Conservation (phyloP, 2,888 invertebrate genomes). For the Lucinisca nassula region DNA sequence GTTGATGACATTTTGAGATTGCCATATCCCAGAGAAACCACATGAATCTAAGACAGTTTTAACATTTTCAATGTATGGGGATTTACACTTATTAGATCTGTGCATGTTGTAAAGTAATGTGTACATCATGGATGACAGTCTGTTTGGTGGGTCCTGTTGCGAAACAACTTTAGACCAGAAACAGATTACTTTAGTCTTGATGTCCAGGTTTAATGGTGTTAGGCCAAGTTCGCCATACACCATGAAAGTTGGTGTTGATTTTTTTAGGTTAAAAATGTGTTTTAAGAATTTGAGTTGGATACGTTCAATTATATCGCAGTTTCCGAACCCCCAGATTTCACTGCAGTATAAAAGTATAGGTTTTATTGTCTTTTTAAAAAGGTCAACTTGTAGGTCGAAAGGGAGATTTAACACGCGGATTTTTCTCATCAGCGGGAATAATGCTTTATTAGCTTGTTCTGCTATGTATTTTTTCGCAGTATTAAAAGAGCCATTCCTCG, state of each 20-base stretch:
- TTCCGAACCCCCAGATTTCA: background rate
- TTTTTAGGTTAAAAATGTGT: background rate
- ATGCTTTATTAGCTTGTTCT: conserved; percentile 21
- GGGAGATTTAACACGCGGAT: background rate
- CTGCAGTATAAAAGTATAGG: background rate
- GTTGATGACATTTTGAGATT: background rate
- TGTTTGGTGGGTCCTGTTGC: background rate
- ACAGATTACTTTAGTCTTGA: background rate
- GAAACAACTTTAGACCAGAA: background rate
- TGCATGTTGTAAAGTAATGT: background rate
- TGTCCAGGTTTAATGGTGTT: background rate
- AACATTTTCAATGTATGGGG: background rate
- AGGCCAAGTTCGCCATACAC: background rate
- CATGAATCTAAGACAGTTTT: background rate
- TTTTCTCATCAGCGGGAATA: background rate
- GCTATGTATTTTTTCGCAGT: background rate
- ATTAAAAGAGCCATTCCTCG: conserved; percentile 10
- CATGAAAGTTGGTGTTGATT: background rate
- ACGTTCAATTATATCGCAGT: background rate
- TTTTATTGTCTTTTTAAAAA: background rate
- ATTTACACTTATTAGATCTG: background rate
- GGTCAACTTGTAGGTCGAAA: background rate
- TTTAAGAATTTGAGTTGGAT: background rate
- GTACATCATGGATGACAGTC: background rate
- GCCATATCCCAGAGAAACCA: conserved; percentile 4